These are phyloP conservation scores for Ectropis grisescens DNA, from an alignment of 1,140 invertebrate genomes.

Conservation along the genomic window DNA sequence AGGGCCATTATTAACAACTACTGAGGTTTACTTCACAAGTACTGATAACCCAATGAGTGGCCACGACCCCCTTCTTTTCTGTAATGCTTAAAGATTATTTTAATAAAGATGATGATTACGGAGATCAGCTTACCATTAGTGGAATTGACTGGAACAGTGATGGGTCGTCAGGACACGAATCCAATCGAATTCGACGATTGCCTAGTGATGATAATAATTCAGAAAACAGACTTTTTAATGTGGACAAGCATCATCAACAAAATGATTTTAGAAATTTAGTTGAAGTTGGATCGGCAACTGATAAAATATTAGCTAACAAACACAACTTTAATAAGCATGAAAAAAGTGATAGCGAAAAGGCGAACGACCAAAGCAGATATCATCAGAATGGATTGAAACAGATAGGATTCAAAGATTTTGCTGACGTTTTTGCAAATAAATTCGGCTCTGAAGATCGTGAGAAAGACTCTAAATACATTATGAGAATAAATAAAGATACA, in stretches of 20 bases:
- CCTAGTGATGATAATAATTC: too few relatives aligned
- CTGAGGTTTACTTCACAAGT: slow-evolving; percentile 1
- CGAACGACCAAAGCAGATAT: slow-evolving; percentile 10
- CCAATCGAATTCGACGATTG: too few relatives aligned
- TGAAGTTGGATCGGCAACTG: too few relatives aligned
- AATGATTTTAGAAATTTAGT: too few relatives aligned
- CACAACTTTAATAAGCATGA: slow-evolving; percentile 19
- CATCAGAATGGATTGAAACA: too few relatives aligned
- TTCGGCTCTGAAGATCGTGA: slow-evolving; percentile 36
- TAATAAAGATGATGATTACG: slow-evolving; percentile 33
- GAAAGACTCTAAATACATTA: slow-evolving; percentile 24
- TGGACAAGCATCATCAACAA: too few relatives aligned
- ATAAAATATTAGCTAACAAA: slow-evolving; percentile 12
- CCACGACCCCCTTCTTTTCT: slow-evolving; percentile 40
- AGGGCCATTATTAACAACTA: not conserved
- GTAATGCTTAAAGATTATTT: slow-evolving; percentile 45
- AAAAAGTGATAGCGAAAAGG: slow-evolving; percentile 11
- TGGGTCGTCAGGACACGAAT: too few relatives aligned
- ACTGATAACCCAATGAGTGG: slow-evolving; percentile 37
- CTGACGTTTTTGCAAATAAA: slow-evolving; percentile 39
- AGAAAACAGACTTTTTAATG: too few relatives aligned
- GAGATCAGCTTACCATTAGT: too few relatives aligned
- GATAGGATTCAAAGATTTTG: slow-evolving; percentile 50
- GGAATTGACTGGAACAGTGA: too few relatives aligned
- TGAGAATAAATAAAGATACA: slow-evolving; percentile 60